These are phyloP conservation scores for Neopelma chrysocephalum DNA, from an alignment of 2,797 vertebrate species.

Conservation along the genomic window DNA sequence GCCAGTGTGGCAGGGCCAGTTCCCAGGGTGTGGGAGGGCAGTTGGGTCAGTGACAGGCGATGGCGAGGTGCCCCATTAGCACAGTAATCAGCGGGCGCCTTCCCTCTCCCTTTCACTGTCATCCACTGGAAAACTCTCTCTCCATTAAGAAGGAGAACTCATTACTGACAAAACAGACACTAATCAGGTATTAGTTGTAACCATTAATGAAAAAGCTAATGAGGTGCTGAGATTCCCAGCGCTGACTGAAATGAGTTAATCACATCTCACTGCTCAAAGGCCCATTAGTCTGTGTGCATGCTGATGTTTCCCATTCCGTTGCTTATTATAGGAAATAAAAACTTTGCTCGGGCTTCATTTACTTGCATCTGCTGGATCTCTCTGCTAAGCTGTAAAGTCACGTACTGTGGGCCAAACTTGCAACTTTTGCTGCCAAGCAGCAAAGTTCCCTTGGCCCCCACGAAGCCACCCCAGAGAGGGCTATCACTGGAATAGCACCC, in stretches of 20 bases:
- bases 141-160: background rate
- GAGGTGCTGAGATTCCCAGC: background rate
- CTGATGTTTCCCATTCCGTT: background rate
- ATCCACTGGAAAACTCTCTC: background rate
- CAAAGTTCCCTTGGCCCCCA: background rate
- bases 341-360: background rate
- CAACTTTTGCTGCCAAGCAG: background rate
- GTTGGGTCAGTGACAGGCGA: accelerated
- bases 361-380: background rate
- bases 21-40: background rate
- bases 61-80: accelerated
- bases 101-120: background rate
- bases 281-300: background rate
- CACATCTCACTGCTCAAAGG: conserved; percentile 23
- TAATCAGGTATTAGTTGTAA: conserved; percentile 47
- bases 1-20: background rate
- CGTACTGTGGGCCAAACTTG: background rate
- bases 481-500: background rate
- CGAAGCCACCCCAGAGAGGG: background rate
- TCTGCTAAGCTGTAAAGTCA: background rate
- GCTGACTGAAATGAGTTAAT: conserved; percentile 39
- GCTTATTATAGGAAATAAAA: conserved; percentile 23
- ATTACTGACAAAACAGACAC: background rate
- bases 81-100: background rate
- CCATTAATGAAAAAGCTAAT: conserved; percentile 52